Evolutionary conservation across 2,113 vertebrate species (phyloP), one percentile per base, ranked within the genome.

Genomic region (Gopherus evgoodei): DNA sequence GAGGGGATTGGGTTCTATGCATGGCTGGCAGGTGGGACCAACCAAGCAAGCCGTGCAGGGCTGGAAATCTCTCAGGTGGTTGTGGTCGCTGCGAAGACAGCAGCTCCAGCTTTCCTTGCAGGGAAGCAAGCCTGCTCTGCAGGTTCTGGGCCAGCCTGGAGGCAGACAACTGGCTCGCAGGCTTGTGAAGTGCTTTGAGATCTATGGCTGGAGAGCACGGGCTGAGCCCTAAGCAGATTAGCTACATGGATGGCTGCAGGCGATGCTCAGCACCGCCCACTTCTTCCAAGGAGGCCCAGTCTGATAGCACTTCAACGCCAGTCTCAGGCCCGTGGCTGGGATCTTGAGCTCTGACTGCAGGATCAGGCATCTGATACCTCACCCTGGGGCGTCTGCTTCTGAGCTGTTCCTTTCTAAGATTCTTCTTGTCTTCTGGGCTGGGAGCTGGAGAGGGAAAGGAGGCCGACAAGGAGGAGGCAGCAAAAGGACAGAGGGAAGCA

Each of bases 11-110:
- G 22, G 44, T 53, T 81, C 24, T 24, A 54, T 0, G 27, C 72
- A 57, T 0, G 0, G 0, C 2, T 4, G 17, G 62, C 42, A 69
- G 27, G 0, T 56, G 75, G 65, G 90, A 38, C 38, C 44, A 38
- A 21, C 72, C 72, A 1, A 24, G 38, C 42, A 44, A 44, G n/a
- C 72, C 6, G 21, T 3, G 22, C 72, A 44, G 75, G 54, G 50
- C 59, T 90, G 92, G 50, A 25, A 38, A 44, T 49, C 7, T 44
- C 42, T 2, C 5, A 47, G 8, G 53, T 11, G 91, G 27, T 27
- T 35, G 16, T 0, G 1, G 27, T 54, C 42, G 50, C 7, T 1
- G 0, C 1, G 6, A 62, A 84, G 62, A 72, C 1, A 1, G 31
- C 83, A 29, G 24, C 14, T 81, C 69, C 81, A 87, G 38, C 10